A percentile compares a stretch with the other conserved stretches of the same genome.
Conservation (phyloP, 2,797 vertebrate genomes). For the Ispidina lecontei region DNA sequence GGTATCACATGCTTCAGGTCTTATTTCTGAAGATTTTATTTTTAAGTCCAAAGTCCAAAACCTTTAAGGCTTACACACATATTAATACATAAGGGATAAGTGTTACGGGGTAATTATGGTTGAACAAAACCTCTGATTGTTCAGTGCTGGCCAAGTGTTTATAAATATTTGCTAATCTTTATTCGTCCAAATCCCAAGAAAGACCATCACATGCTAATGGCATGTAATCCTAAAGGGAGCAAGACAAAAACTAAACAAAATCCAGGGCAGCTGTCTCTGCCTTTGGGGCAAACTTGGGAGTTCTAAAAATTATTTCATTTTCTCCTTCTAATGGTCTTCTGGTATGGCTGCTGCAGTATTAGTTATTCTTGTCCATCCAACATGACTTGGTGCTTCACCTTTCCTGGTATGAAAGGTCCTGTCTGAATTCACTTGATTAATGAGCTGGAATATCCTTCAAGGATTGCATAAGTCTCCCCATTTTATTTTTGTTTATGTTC, state of each 20-base stretch:
- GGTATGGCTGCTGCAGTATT: not conserved
- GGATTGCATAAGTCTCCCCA: constrained; percentile 36
- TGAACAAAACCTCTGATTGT: constrained; percentile 68
- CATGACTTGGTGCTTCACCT: not conserved
- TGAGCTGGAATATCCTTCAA: constrained; percentile 47
- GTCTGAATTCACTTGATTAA: constrained; percentile 31
- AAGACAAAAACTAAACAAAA: constrained; percentile 31
- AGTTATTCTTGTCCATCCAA: not conserved
- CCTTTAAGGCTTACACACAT: constrained; percentile 6
- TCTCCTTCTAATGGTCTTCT: not conserved
- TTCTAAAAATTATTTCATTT: not conserved
- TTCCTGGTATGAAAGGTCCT: constrained; percentile 12
- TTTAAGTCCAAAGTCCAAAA: constrained; percentile 36
- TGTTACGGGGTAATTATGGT: constrained; percentile 17
- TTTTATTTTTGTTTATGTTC: constrained; percentile 55
- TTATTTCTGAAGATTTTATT: constrained; percentile 58
- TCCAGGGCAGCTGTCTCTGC: constrained; percentile 1
- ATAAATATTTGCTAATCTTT: constrained; percentile 62
- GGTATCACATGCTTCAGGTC: constrained; percentile 60
- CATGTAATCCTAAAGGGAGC: constrained; percentile 14
- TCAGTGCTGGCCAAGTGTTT: constrained; percentile 43
- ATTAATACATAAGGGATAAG: constrained; percentile 44
- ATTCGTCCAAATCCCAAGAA: constrained; percentile 43
- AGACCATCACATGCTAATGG: constrained; percentile 59
- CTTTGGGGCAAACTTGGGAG: not conserved